Evolutionary conservation across 2,888 invertebrate species (phyloP).

Genomic region (Euzetes globulus): DNA sequence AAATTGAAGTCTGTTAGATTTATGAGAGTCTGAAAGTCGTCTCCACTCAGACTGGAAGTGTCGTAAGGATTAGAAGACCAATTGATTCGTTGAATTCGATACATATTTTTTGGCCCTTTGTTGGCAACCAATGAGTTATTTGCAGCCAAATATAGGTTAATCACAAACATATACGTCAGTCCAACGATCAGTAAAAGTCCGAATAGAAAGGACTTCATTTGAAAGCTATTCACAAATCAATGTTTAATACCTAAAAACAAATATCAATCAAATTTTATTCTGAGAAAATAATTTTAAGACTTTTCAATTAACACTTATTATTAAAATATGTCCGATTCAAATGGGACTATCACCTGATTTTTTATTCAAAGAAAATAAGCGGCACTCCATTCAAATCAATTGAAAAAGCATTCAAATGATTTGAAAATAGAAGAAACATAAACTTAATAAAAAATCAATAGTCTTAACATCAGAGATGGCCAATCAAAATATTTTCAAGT

Average conservation of each 20-base stretch:
- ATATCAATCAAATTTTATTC: too few relatives aligned
- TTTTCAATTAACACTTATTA: too few relatives aligned
- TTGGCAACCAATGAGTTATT: neutral
- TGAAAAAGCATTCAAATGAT: too few relatives aligned
- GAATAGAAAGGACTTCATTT: constrained; percentile 10
- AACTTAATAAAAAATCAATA: too few relatives aligned
- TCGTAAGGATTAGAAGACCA: constrained; percentile 22
- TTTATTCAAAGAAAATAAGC: too few relatives aligned
- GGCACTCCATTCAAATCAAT: too few relatives aligned
- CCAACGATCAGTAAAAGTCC: neutral
- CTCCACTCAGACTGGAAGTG: neutral
- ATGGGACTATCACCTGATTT: too few relatives aligned
- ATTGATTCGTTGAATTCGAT: constrained; percentile 1
- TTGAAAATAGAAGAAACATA: too few relatives aligned
- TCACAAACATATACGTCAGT: constrained; percentile 3
- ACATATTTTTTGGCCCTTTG: neutral
- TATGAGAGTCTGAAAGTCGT: constrained; percentile 38
- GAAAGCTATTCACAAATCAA: neutral
- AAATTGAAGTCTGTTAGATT: constrained; percentile 40
- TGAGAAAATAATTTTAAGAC: too few relatives aligned
- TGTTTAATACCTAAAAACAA: neutral
- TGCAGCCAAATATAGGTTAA: neutral
- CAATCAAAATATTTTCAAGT: too few relatives aligned
- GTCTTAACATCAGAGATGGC: too few relatives aligned
- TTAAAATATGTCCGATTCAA: too few relatives aligned